These are phyloP conservation scores for Neocrepidodera transversa DNA, from an alignment of 2,888 invertebrate genomes.

Conservation along the genomic window DNA sequence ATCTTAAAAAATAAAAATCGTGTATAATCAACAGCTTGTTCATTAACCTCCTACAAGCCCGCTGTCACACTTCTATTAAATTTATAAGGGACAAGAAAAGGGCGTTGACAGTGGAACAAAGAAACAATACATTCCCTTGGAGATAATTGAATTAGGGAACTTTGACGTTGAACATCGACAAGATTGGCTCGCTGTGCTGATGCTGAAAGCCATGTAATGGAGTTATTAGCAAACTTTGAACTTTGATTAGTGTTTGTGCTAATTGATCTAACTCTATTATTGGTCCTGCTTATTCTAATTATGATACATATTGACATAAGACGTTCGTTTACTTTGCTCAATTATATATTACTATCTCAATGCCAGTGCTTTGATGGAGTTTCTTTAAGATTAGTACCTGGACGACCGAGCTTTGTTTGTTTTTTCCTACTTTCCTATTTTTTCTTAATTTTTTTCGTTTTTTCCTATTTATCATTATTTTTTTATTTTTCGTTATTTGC, in stretches of 20 bases:
- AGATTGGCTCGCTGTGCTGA: background rate
- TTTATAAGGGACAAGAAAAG: background rate
- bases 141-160: background rate
- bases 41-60: background rate
- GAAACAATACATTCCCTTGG: background rate
- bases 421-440: too few relatives aligned
- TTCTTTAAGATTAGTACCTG: too few relatives aligned
- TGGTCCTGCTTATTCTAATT: background rate
- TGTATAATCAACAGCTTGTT: background rate
- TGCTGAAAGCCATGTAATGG: constrained; percentile 3
- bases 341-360: too few relatives aligned
- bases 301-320: background rate
- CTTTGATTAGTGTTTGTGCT: constrained; percentile 2
- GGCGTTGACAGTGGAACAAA: constrained; percentile 1
- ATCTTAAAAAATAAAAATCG: too few relatives aligned
- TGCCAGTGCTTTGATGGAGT: too few relatives aligned
- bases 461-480: too few relatives aligned
- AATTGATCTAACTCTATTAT: background rate
- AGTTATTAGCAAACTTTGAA: constrained; percentile 13
- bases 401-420: too few relatives aligned
- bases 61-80: background rate
- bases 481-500: too few relatives aligned
- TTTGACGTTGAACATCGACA: constrained; percentile 3
- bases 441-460: too few relatives aligned
- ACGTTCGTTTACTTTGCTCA: too few relatives aligned